A percentile compares a stretch with the other conserved stretches of the same genome.
Evolutionary conservation across 1,140 invertebrate species (phyloP).

Genomic region (Hylaeus volcanicus): DNA sequence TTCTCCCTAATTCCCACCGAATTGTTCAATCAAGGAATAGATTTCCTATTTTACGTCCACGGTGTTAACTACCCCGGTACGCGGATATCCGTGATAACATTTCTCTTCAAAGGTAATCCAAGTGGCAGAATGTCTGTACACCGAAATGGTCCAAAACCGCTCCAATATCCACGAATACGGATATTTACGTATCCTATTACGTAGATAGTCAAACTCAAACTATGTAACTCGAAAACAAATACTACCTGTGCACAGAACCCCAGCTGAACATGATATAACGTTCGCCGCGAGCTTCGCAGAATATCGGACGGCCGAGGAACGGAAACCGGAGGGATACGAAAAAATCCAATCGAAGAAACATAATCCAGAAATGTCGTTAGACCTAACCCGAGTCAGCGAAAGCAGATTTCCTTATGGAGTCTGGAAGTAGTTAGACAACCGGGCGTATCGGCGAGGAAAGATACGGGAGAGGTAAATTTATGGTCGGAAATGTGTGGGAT

Average conservation of each 20-base stretch:
- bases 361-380: background rate
- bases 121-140: background rate
- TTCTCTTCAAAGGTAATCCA: slow-evolving; percentile 2
- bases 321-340: background rate
- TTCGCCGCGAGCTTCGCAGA: background rate
- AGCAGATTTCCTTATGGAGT: slow-evolving; percentile 28
- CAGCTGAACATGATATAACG: background rate
- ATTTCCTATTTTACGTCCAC: background rate
- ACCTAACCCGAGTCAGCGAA: background rate
- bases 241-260: background rate
- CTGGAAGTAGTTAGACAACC: slow-evolving; percentile 11
- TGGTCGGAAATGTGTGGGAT: slow-evolving; percentile 5
- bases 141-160: background rate
- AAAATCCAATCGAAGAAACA: background rate
- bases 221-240: slow-evolving; percentile 14
- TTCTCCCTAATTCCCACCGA: background rate
- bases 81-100: background rate
- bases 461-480: slow-evolving; percentile 18
- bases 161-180: background rate
- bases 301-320: too few relatives aligned
- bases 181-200: slow-evolving; percentile 31
- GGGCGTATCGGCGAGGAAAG: slow-evolving; percentile 9
- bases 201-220: slow-evolving; percentile 7
- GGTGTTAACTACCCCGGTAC: background rate
- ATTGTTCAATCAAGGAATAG: background rate